These are phyloP conservation scores for Paramuricea clavata DNA, from an alignment of 92 coral and sea anemone species.

Conservation along the genomic window DNA sequence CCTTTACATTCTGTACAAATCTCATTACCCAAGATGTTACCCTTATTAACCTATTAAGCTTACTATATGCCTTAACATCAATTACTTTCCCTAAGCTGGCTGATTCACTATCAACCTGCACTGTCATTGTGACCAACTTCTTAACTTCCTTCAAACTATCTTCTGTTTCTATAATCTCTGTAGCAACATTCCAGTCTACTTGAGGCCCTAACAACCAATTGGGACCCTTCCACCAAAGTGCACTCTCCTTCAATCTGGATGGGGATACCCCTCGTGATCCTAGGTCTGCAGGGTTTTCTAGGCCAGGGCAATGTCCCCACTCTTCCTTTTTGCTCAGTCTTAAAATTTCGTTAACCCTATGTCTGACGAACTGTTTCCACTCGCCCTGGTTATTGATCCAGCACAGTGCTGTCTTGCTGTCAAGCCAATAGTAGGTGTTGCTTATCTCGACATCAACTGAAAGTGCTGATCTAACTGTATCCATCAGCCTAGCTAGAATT, in stretches of 20 bases:
- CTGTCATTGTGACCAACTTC: conserved; percentile 18
- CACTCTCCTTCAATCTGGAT: neutral
- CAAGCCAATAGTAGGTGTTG: neutral
- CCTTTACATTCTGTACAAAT: conserved; percentile 39
- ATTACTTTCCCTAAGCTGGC: neutral
- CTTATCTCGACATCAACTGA: neutral
- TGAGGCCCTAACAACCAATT: neutral
- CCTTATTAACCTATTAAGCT: conserved; percentile 22
- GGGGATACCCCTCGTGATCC: conserved; percentile 39
- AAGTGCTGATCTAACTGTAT: neutral
- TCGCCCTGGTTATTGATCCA: conserved; percentile 18
- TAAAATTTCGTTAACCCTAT: conserved; percentile 25
- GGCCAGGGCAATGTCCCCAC: conserved; percentile 40
- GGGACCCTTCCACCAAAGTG: conserved; percentile 41
- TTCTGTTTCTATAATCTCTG: conserved; percentile 28
- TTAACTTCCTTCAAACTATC: conserved; percentile 39
- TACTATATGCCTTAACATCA: conserved; percentile 14
- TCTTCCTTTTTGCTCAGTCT: neutral
- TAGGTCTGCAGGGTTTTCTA: conserved; percentile 37
- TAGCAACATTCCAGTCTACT: conserved; percentile 15
- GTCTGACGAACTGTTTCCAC: conserved; percentile 33
- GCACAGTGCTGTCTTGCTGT: conserved; percentile 36
- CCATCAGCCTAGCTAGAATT: neutral
- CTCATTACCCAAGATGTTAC: conserved; percentile 22
- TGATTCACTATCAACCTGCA: neutral